Percentiles rank a stretch among this genome's conserved stretches.
These are phyloP conservation scores for Nycticebus coucang DNA, from an alignment of 2,113 vertebrate species.

Conservation along the genomic window DNA sequence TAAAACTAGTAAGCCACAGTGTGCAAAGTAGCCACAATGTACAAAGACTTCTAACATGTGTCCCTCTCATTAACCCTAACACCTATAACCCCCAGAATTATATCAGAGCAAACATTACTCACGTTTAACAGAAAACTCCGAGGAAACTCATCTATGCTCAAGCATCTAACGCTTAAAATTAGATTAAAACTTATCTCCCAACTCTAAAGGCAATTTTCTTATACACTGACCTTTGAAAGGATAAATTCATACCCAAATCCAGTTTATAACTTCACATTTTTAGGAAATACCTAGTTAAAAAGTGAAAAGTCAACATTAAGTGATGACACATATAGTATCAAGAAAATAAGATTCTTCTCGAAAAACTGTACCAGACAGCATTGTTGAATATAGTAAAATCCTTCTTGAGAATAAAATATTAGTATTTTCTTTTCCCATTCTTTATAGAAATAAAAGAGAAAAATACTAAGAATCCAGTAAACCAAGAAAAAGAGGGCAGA, in stretches of 20 bases:
- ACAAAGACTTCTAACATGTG: background rate
- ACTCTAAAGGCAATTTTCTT: background rate
- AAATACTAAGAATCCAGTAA: background rate
- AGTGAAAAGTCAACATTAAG: background rate
- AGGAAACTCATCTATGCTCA: background rate
- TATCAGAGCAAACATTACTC: background rate
- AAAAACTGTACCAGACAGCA: background rate
- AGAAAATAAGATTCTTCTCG: background rate
- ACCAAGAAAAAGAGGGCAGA: background rate
- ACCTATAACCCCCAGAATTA: background rate
- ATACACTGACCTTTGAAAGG: background rate
- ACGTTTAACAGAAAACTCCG: background rate
- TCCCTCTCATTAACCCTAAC: conserved; percentile 7
- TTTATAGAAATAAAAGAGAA: background rate
- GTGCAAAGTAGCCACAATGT: background rate
- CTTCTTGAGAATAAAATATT: background rate
- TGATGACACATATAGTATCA: background rate
- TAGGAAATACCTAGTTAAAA: background rate
- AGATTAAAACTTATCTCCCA: background rate
- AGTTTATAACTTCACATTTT: background rate
- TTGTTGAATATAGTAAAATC: background rate
- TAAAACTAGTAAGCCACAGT: conserved; percentile 12
- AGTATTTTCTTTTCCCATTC: background rate
- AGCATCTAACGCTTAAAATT: background rate
- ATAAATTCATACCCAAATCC: background rate